Conservation (phyloP, 2,888 invertebrate species). For the Ommatoiulus sabulosus region DNA sequence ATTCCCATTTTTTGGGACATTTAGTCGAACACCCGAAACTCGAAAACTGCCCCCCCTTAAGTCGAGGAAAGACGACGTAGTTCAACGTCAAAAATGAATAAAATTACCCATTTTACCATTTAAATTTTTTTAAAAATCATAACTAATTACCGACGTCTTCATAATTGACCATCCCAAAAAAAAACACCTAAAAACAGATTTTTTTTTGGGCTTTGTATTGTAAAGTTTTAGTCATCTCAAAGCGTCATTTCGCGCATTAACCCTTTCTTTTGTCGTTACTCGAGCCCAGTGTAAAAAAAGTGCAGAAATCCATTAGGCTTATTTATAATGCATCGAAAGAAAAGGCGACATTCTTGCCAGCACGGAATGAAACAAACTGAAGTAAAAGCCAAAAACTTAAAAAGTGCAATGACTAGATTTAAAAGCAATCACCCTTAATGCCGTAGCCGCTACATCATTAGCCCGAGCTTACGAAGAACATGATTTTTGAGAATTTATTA, state of each 20-base stretch:
- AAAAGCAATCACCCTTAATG: conserved; percentile 36
- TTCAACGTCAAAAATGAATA: too few species aligned
- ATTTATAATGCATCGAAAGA: not conserved
- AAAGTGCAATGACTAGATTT: conserved; percentile 43
- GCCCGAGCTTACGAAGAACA: conserved; percentile 19
- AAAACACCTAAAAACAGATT: not conserved
- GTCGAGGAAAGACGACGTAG: too few species aligned
- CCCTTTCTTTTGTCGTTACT: not conserved
- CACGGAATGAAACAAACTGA: not conserved
- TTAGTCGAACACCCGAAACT: too few species aligned
- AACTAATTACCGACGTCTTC: too few species aligned
- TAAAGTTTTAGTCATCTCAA: not conserved
- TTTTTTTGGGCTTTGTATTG: not conserved
- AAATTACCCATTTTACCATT: too few species aligned
- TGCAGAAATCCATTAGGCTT: conserved; percentile 20
- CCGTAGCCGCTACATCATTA: not conserved
- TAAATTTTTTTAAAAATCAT: too few species aligned
- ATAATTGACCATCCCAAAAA: too few species aligned
- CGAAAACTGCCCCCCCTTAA: too few species aligned
- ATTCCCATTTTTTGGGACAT: too few species aligned
- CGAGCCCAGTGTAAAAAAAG: not conserved
- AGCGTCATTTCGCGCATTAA: not conserved
- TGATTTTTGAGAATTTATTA: conserved; percentile 43
- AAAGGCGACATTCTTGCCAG: not conserved
- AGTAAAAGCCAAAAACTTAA: not conserved